Evolutionary conservation across 30 jellyfish, hydroid and myxozoan genomes (phyloP).

Genomic region (Hydractinia symbiolongicarpus): DNA sequence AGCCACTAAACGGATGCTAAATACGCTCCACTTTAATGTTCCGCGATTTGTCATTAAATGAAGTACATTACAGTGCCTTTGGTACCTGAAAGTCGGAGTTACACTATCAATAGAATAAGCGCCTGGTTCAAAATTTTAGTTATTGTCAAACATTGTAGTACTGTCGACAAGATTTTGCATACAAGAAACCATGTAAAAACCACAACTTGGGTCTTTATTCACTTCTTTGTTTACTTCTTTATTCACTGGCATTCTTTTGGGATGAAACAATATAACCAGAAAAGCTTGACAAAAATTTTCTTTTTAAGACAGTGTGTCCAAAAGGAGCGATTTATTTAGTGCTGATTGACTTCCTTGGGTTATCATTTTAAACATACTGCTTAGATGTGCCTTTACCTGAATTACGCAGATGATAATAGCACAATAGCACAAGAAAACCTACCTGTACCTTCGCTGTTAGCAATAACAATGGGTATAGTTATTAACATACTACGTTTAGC

Average conservation of each 20-base stretch:
- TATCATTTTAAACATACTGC: background rate
- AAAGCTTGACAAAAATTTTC: background rate
- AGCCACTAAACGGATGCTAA: too few relatives aligned
- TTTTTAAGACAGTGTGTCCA: background rate
- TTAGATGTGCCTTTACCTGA: too few relatives aligned
- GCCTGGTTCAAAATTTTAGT: too few relatives aligned
- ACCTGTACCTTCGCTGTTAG: too few relatives aligned
- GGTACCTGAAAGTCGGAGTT: too few relatives aligned
- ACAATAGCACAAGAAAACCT: too few relatives aligned
- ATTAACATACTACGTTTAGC: background rate
- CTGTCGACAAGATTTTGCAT: too few relatives aligned
- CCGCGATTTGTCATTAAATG: too few relatives aligned
- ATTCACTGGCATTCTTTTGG: background rate
- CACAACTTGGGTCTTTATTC: background rate
- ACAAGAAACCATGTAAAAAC: background rate
- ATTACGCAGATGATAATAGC: too few relatives aligned
- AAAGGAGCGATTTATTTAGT: background rate
- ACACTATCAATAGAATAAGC: too few relatives aligned
- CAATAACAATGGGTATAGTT: background rate
- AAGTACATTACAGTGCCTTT: background rate
- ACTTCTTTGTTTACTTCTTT: background rate
- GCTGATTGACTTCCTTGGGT: background rate
- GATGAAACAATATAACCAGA: background rate
- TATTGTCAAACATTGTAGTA: too few relatives aligned
- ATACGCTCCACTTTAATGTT: too few relatives aligned